Conservation (phyloP, 2,888 invertebrate genomes). For the Leptinotarsa rubiginosa region DNA sequence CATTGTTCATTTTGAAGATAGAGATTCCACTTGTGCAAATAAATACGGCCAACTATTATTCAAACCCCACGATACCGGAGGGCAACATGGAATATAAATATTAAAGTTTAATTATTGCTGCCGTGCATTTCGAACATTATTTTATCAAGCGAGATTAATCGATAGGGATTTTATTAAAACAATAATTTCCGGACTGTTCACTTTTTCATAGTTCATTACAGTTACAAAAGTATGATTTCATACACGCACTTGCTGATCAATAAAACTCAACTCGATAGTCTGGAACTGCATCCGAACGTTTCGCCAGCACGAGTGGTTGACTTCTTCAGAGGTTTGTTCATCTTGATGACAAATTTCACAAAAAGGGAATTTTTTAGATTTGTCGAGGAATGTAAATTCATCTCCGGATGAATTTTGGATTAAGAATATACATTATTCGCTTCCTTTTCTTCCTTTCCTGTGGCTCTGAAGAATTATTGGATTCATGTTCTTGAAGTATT, state of each 20-base stretch:
- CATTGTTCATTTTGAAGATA: background rate
- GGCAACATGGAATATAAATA: conserved; percentile 2
- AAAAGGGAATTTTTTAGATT: no score
- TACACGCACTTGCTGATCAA: background rate
- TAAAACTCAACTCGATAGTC: background rate
- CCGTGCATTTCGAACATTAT: conserved; percentile 13
- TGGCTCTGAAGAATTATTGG: no score
- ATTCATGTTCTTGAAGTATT: no score
- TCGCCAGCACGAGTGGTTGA: no score
- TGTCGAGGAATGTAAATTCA: no score
- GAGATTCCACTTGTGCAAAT: background rate
- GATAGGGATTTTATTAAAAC: conserved; percentile 5
- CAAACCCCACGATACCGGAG: background rate
- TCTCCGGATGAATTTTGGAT: no score
- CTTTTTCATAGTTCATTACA: conserved; percentile 6
- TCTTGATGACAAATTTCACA: no score
- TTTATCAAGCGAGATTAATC: background rate
- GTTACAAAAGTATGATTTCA: background rate
- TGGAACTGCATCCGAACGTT: no score
- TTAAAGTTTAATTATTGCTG: conserved; percentile 2
- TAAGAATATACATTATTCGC: no score
- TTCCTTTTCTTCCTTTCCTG: no score
- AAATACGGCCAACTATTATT: background rate
- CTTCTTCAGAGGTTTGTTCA: no score
- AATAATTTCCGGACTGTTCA: conserved; percentile 7